Percentiles rank a stretch among this genome's conserved stretches.
Conservation (phyloP, 2,888 invertebrate species). For the Chrysolina haemoptera region DNA sequence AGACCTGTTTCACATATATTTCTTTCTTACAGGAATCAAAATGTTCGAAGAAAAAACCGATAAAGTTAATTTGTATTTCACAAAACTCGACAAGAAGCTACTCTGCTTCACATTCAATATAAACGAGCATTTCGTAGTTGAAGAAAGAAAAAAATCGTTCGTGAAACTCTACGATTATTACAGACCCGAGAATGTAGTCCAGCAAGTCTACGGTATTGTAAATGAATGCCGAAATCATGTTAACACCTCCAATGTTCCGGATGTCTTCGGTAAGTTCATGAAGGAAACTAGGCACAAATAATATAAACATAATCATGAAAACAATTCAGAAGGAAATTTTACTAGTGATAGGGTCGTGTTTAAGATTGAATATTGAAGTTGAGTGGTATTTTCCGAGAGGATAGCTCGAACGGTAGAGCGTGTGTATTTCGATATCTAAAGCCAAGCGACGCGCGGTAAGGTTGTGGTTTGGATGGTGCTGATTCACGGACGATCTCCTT, state of each 20-base stretch:
- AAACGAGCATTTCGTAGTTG: conserved; percentile 69
- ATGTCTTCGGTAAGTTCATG: conserved; percentile 41
- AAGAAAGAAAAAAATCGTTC: conserved; percentile 72
- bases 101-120: conserved; percentile 71
- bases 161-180: conserved; percentile 78
- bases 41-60: conserved; percentile 72
- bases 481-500: too few species aligned
- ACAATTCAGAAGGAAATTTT: too few species aligned
- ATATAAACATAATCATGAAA: too few species aligned
- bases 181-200: conserved; percentile 70
- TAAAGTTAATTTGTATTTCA: conserved; percentile 72
- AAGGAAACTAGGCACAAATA: not conserved
- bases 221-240: conserved; percentile 49
- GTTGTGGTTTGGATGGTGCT: too few species aligned
- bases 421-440: too few species aligned
- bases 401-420: too few species aligned
- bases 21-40: conserved; percentile 68
- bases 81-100: conserved; percentile 69
- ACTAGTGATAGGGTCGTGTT: too few species aligned
- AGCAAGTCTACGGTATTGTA: conserved; percentile 58
- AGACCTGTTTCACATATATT: not conserved
- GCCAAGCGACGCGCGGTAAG: too few species aligned
- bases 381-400: too few species aligned
- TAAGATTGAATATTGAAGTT: too few species aligned
- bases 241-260: conserved; percentile 41